Conservation (phyloP, 2,113 vertebrate genomes). For the Pimephales promelas region DNA sequence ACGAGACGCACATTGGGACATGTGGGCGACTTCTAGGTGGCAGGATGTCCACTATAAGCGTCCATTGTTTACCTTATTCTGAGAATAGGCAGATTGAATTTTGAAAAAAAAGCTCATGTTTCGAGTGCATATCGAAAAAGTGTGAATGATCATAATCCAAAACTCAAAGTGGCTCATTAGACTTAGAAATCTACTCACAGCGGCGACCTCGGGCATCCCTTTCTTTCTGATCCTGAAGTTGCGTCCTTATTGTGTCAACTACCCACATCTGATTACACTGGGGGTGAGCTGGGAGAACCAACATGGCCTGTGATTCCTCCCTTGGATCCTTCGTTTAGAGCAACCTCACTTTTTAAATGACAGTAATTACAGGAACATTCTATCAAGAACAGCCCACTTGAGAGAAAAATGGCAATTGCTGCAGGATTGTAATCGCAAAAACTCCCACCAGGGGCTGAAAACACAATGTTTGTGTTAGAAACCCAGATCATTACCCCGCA, state of each 20-base stretch:
- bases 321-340: not conserved
- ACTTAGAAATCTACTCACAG: not conserved
- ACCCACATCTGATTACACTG: not conserved
- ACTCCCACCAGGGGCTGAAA: not conserved
- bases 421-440: constrained; percentile 24
- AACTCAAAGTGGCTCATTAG: not conserved
- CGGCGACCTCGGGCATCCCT: not conserved
- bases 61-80: not conserved
- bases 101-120: constrained; percentile 4
- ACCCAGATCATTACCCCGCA: not conserved
- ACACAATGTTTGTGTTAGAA: constrained; percentile 21
- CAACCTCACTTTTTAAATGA: constrained; percentile 2
- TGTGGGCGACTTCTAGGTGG: not conserved
- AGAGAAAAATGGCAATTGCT: not conserved
- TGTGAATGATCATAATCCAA: constrained; percentile 11
- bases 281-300: not conserved
- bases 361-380: constrained; percentile 23
- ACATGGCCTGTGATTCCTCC: not conserved
- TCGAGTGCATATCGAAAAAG: not conserved
- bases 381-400: not conserved
- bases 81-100: constrained; percentile 13
- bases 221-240: constrained; percentile 8
- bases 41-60: not conserved
- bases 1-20: constrained; percentile 45
- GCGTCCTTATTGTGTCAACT: not conserved